phyloP scores from a whole-genome alignment of 1,140 invertebrate genomes.

The Cheumatopsyche charites region DNA sequence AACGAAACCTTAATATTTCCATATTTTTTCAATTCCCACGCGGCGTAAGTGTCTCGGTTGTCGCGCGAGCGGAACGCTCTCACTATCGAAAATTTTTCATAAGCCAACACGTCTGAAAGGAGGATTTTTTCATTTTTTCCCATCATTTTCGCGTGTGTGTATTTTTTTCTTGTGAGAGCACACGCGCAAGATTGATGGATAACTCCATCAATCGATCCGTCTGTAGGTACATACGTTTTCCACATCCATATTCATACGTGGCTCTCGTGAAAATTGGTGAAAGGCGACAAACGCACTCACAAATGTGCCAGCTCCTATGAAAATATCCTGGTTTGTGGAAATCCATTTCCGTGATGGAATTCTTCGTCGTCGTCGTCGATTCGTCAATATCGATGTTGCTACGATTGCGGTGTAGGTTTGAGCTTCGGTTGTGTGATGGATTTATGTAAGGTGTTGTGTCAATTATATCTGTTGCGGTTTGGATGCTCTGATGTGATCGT shows the following conservation, averaged over 20 bases:
- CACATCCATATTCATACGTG: conserved; percentile 18
- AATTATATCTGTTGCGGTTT: too few species aligned
- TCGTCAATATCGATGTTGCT: too few species aligned
- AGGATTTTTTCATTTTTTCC: too few species aligned
- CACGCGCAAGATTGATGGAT: conserved; percentile 20
- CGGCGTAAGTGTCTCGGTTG: not conserved
- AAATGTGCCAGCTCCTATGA: too few species aligned
- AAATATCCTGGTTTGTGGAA: too few species aligned
- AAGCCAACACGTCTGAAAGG: conserved; percentile 19
- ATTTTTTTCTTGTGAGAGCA: not conserved
- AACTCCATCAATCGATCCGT: conserved; percentile 23
- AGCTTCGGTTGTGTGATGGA: too few species aligned
- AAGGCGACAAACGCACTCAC: not conserved
- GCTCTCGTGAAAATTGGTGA: not conserved
- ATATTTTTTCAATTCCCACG: conserved; percentile 24
- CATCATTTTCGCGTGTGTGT: too few species aligned
- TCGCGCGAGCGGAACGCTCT: not conserved
- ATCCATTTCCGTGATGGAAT: too few species aligned
- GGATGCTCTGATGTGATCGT: too few species aligned
- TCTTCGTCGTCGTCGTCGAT: too few species aligned
- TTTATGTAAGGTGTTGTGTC: too few species aligned
- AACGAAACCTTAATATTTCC: conserved; percentile 25
- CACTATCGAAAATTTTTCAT: conserved; percentile 23
- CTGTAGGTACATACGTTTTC: not conserved
- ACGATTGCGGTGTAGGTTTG: too few species aligned